Conservation (phyloP, 2,113 vertebrate genomes). For the Ptilorrhoa leucosticta region DNA sequence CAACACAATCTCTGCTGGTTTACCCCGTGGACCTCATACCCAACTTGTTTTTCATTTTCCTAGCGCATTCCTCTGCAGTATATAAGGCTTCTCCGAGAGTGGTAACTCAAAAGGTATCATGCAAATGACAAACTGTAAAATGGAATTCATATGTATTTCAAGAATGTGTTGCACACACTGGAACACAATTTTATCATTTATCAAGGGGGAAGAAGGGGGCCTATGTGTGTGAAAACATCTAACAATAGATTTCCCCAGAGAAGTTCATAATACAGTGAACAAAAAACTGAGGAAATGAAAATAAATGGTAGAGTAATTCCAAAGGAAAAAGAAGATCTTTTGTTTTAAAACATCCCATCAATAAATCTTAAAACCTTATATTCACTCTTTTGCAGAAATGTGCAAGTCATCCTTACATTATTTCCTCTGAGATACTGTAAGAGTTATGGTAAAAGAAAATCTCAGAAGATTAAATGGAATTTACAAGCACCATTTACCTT, state of each 20-base stretch:
- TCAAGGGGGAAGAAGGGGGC: slow-evolving; percentile 6
- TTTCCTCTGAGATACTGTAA: slow-evolving; percentile 29
- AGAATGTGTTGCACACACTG: slow-evolving; percentile 30
- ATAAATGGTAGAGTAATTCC: slow-evolving; percentile 49
- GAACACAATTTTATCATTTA: slow-evolving; percentile 47
- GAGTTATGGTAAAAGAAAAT: slow-evolving; percentile 14
- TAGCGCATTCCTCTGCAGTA: slow-evolving; percentile 38
- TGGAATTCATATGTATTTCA: slow-evolving; percentile 56
- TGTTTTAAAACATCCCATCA: slow-evolving; percentile 29
- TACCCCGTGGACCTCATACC: background rate
- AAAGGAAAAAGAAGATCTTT: slow-evolving; percentile 36
- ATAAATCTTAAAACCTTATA: slow-evolving; percentile 42
- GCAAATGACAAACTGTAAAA: slow-evolving; percentile 61
- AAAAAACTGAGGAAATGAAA: slow-evolving; percentile 51
- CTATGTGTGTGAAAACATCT: slow-evolving; percentile 30
- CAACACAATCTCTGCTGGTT: background rate
- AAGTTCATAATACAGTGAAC: slow-evolving; percentile 33
- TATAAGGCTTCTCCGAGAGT: slow-evolving; percentile 12
- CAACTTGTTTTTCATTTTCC: slow-evolving; percentile 53
- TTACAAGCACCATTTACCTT: slow-evolving; percentile 59
- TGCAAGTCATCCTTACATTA: slow-evolving; percentile 42
- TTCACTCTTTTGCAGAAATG: slow-evolving; percentile 10
- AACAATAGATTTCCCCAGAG: slow-evolving; percentile 57
- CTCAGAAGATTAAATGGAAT: slow-evolving; percentile 54
- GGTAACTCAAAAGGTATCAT: slow-evolving; percentile 59